A percentile compares a stretch with the other conserved stretches of the same genome.
phyloP scores from a whole-genome alignment of 2,797 vertebrate genomes.

The Artibeus jamaicensis region DNA sequence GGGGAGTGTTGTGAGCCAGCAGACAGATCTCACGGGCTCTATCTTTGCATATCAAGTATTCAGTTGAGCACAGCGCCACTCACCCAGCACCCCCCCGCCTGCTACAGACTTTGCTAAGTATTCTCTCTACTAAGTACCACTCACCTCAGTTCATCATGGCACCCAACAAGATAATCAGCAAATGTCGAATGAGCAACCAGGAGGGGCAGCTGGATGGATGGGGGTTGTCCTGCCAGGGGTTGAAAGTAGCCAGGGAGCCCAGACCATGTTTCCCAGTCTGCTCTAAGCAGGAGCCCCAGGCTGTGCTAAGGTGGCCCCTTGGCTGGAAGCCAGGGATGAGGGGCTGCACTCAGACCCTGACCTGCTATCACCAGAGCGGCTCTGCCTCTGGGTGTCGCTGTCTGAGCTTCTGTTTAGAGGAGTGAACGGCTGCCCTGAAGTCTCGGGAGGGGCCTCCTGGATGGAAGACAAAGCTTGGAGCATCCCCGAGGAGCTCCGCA shows the following conservation, averaged over 20 bases:
- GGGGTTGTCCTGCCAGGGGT: neutral
- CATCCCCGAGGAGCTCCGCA: neutral
- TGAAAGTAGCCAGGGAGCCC: neutral
- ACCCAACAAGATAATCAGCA: neutral
- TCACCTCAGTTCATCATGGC: neutral
- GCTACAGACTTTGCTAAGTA: neutral
- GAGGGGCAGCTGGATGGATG: neutral
- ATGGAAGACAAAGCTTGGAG: neutral
- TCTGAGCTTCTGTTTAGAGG: neutral
- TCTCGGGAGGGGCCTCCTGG: neutral
- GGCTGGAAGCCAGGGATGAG: neutral
- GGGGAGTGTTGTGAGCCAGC: neutral
- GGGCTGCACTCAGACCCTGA: neutral
- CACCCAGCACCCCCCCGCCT: neutral
- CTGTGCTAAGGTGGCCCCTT: neutral
- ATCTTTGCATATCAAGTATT: neutral
- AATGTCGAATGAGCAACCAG: neutral
- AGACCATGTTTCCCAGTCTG: neutral
- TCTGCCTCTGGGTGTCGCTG: neutral
- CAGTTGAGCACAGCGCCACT: neutral
- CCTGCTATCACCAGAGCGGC: neutral
- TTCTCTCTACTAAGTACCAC: neutral
- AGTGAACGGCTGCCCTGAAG: neutral
- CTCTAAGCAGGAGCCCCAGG: neutral
- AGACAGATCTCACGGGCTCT: neutral